A percentile compares a stretch with the other conserved stretches of the same genome.
These are phyloP conservation scores for Lasiommata megera DNA, from an alignment of 2,888 invertebrate genomes.

Conservation along the genomic window DNA sequence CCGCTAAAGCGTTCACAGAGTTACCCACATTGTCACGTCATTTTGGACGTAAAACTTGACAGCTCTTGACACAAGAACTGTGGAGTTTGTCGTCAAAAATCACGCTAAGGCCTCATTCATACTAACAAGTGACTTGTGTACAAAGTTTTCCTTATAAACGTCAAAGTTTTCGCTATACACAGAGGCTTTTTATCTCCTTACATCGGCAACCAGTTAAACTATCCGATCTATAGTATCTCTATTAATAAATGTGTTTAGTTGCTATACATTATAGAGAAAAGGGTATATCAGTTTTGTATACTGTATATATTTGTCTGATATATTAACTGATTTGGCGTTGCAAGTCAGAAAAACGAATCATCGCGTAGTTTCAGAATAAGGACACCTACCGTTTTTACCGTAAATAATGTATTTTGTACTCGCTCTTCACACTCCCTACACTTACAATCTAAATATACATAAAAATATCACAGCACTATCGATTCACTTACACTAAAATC, in stretches of 20 bases:
- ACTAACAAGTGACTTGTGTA: not conserved
- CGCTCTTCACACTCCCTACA: constrained; percentile 63
- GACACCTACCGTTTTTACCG: constrained; percentile 33
- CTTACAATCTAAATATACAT: constrained; percentile 76
- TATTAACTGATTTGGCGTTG: too few species aligned
- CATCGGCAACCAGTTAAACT: too few species aligned
- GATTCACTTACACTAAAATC: constrained; percentile 77
- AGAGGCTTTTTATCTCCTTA: too few species aligned
- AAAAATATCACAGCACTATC: constrained; percentile 82
- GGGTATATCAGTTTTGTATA: too few species aligned
- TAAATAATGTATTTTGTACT: constrained; percentile 71
- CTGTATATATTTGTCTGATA: too few species aligned
- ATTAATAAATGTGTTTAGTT: too few species aligned
- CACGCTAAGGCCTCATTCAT: too few species aligned
- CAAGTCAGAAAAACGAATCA: too few species aligned
- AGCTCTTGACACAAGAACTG: not conserved
- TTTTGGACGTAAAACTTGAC: not conserved
- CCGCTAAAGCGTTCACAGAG: not conserved
- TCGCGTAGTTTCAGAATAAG: constrained; percentile 3
- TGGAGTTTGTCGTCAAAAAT: too few species aligned
- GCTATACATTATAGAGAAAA: too few species aligned
- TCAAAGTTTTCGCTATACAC: not conserved
- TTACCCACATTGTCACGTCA: not conserved
- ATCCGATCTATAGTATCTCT: too few species aligned
- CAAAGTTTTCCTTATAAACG: not conserved